phyloP scores from a whole-genome alignment of 2,888 invertebrate species.

The Epistrophe grossulariae region DNA sequence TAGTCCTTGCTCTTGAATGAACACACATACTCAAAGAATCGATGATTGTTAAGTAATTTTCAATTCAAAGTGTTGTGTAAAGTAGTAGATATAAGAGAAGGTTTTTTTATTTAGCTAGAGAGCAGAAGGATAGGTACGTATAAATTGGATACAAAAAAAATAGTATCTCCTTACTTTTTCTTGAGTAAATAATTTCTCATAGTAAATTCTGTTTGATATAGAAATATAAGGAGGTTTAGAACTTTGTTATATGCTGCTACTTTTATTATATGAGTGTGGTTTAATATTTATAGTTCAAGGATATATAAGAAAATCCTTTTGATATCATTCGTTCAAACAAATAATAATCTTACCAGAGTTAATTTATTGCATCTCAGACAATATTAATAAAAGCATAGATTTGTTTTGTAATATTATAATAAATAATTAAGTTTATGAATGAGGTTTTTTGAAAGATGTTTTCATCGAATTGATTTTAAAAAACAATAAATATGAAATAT shows the following conservation, averaged over 20 bases:
- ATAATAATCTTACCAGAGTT: background rate
- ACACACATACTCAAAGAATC: slow-evolving; percentile 42
- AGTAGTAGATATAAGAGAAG: slow-evolving; percentile 11
- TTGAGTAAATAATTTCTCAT: slow-evolving; percentile 24
- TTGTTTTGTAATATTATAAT: background rate
- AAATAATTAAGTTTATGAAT: too few species aligned
- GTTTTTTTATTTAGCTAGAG: background rate
- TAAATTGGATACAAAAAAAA: slow-evolving; percentile 19
- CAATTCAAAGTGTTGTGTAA: slow-evolving; percentile 56
- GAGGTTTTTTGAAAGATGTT: too few species aligned
- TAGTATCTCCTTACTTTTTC: background rate
- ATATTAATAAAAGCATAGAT: background rate
- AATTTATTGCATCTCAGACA: background rate
- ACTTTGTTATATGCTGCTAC: background rate
- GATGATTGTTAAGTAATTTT: slow-evolving; percentile 72
- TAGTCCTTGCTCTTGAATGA: slow-evolving; percentile 34
- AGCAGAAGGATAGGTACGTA: slow-evolving; percentile 8
- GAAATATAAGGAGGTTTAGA: background rate
- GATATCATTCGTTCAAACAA: background rate
- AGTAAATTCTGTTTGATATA: slow-evolving; percentile 8
- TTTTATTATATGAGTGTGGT: background rate
- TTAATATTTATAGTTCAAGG: slow-evolving; percentile 39
- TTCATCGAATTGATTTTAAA: too few species aligned
- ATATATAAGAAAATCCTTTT: background rate
- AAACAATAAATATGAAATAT: too few species aligned